phyloP scores from a whole-genome alignment of 2,888 invertebrate genomes.

The Scelioninae gen. 1 region DNA sequence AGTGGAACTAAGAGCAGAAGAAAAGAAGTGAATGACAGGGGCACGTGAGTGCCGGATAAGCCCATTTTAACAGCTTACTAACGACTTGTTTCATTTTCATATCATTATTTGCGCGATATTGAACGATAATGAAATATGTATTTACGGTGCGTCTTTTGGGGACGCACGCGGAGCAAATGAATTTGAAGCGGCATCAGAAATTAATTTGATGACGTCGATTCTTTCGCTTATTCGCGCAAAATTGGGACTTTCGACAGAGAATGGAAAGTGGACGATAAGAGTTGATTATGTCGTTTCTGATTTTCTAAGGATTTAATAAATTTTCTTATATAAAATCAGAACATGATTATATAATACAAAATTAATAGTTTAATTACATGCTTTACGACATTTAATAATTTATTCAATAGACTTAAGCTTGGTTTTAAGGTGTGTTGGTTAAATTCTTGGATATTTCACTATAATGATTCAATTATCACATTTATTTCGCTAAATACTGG shows the following conservation, averaged over 20 bases:
- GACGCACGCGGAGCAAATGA: slow-evolving; percentile 38
- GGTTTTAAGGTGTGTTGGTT: too few relatives aligned
- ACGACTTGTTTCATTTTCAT: slow-evolving; percentile 56
- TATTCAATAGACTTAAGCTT: too few relatives aligned
- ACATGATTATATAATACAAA: too few relatives aligned
- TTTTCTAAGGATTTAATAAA: too few relatives aligned
- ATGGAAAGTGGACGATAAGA: not conserved
- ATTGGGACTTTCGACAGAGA: slow-evolving; percentile 5
- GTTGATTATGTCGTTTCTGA: too few relatives aligned
- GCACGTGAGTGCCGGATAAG: slow-evolving; percentile 61
- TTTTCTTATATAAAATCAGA: too few relatives aligned
- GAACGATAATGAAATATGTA: slow-evolving; percentile 55
- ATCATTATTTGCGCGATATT: slow-evolving; percentile 54
- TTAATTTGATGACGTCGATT: slow-evolving; percentile 43
- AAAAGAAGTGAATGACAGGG: slow-evolving; percentile 56
- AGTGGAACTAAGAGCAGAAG: slow-evolving; percentile 45
- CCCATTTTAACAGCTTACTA: slow-evolving; percentile 62
- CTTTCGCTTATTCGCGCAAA: slow-evolving; percentile 9
- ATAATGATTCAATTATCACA: too few relatives aligned
- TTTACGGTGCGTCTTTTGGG: slow-evolving; percentile 41
- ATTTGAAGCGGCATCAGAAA: slow-evolving; percentile 34
- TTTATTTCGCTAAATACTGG: not conserved
- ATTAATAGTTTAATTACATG: too few relatives aligned
- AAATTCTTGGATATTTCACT: too few relatives aligned
- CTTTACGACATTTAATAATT: too few relatives aligned